These are phyloP conservation scores for Callospermophilus lateralis DNA, from an alignment of 2,113 vertebrate species.

Conservation along the genomic window DNA sequence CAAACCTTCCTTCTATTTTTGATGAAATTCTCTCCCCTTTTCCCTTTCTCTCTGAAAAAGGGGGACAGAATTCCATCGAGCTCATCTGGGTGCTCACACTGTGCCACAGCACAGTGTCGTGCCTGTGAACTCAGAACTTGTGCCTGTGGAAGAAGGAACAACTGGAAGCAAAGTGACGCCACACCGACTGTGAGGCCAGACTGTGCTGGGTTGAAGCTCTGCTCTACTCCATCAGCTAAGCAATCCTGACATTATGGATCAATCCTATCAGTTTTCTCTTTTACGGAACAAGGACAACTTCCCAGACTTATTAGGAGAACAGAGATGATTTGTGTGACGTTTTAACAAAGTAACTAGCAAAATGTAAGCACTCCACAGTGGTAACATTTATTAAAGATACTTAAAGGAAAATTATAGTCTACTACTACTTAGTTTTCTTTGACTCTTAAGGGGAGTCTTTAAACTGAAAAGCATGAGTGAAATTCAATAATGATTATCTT, in stretches of 20 bases:
- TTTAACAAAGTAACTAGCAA: constrained; percentile 13
- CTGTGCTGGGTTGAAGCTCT: background rate
- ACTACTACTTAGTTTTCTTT: background rate
- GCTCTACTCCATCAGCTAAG: background rate
- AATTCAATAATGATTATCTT: background rate
- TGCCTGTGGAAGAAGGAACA: background rate
- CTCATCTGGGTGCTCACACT: background rate
- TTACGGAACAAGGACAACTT: constrained; percentile 1
- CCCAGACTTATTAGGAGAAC: background rate
- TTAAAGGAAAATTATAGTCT: constrained; percentile 41
- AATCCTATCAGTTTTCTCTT: background rate
- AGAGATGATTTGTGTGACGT: background rate
- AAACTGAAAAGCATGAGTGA: constrained; percentile 6
- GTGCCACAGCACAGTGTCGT: background rate
- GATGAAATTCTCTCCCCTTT: no score
- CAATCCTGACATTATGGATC: background rate
- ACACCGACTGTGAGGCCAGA: background rate
- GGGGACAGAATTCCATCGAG: no score
- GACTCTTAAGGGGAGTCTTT: constrained; percentile 43
- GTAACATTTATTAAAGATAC: constrained; percentile 15
- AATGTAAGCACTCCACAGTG: background rate
- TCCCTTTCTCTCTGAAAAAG: no score
- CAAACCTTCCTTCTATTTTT: no score
- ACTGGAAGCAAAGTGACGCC: background rate
- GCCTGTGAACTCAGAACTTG: background rate